Evolutionary conservation across 2,113 vertebrate genomes (phyloP), one percentile per base, ranked within the genome.

Genomic region (Phyllostomus hastatus): DNA sequence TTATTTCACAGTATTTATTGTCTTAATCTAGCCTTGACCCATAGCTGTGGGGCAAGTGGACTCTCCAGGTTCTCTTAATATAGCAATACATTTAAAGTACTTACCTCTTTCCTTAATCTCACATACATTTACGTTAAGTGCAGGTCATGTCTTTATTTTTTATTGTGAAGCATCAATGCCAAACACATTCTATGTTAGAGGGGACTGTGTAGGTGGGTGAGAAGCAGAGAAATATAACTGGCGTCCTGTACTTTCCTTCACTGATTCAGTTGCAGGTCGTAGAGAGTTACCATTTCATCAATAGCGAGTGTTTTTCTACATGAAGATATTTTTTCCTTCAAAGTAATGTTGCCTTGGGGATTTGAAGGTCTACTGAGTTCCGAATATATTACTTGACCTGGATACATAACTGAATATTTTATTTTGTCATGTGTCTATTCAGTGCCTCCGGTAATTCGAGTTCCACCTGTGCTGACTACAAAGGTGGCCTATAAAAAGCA

Each of bases 371-470:
- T 95, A 38, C 87, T 94, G 85, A 94, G 96, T 97, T 95, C 94
- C 92, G 94, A 97, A 93, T 94, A 85, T 97, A 95, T 96, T 35
- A 72, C 86, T 87, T 97, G 89, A 48, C 96, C 92, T 97, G 94
- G 88, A 96, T 97, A 84, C 94, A 95, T 97, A 97, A 96, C 88
- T 96, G 97, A 97, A 96, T 96, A 92, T 94, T 95, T 96, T 94
- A 97, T 95, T 90, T 93, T 96, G 81, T 89, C 50, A 90, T 22
- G 4, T 91, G 33, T 81, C 88, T 92, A 17, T 94, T 92, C 46
- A 26, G 43, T 50, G 73, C 28, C 72, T 94, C 94, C 12, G 31
- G 28, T 70, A 48, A 70, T 52, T 88, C 69, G 54, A 54, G 85
- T 14, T 92, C 9, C 7, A 84, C 48, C 31, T 91, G 9, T 6